These are phyloP conservation scores for Calidris pugnax DNA, from an alignment of 2,113 vertebrate genomes.

Conservation along the genomic window DNA sequence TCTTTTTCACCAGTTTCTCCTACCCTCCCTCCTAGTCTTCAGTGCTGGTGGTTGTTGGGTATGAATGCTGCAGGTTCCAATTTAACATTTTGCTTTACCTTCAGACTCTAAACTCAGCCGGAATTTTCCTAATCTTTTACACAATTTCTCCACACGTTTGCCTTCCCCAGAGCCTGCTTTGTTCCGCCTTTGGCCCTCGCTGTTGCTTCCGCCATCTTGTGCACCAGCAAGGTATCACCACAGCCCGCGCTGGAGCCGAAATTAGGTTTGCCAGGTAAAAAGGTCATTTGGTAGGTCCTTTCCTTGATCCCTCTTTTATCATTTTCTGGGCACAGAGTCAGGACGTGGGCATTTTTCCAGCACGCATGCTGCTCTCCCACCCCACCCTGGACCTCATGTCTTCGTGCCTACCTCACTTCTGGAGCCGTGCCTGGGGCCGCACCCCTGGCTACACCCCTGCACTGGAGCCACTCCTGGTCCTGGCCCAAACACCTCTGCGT, in stretches of 20 bases:
- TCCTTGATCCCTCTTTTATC: background rate
- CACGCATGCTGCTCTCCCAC: background rate
- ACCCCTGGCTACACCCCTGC: background rate
- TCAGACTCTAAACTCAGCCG: background rate
- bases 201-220: background rate
- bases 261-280: background rate
- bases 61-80: background rate
- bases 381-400: background rate
- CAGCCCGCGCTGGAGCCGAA: background rate
- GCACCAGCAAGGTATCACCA: background rate
- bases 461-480: background rate
- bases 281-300: background rate
- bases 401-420: background rate
- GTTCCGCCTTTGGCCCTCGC: background rate
- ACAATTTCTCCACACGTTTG: background rate
- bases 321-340: background rate
- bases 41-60: background rate
- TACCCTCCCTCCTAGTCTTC: background rate
- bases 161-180: background rate
- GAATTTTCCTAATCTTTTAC: background rate
- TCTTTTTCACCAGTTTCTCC: background rate
- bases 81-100: background rate
- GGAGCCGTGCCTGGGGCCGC: background rate
- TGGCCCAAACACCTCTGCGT: background rate
- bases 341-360: background rate